Percentiles rank a stretch among this genome's conserved stretches.
phyloP scores from a whole-genome alignment of 2,113 vertebrate species.

The Ceyx margarethae region DNA sequence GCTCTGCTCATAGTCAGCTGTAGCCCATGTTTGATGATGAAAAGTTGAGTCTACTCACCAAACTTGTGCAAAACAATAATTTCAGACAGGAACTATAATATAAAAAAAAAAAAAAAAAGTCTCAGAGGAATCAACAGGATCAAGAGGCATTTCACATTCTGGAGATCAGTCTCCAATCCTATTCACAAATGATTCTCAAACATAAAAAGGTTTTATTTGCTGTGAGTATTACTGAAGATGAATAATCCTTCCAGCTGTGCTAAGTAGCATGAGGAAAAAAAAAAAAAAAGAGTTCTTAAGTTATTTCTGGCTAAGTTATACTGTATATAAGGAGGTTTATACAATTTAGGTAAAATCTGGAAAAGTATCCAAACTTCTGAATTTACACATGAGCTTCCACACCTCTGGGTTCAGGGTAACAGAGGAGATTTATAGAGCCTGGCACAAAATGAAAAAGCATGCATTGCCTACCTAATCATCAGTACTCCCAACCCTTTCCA shows the following conservation, averaged over 20 bases:
- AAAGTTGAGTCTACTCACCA: not conserved
- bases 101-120: not conserved
- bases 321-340: not conserved
- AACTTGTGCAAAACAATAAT: not conserved
- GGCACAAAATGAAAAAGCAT: conserved; percentile 48
- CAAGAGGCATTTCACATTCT: conserved; percentile 31
- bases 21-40: not conserved
- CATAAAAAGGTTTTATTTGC: conserved; percentile 15
- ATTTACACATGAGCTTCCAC: conserved; percentile 7
- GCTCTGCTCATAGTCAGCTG: not conserved
- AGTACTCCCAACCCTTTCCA: not conserved
- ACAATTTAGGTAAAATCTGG: conserved; percentile 32
- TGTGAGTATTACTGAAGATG: conserved; percentile 7
- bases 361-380: conserved; percentile 32
- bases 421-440: conserved; percentile 15
- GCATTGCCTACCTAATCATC: not conserved
- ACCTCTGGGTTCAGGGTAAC: conserved; percentile 10
- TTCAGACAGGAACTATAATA: not conserved
- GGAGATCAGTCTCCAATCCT: conserved; percentile 21
- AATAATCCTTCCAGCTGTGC: conserved; percentile 32
- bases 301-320: conserved; percentile 29
- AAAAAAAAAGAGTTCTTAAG: not conserved
- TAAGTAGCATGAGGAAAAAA: conserved; percentile 8
- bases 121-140: conserved; percentile 4
- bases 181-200: conserved; percentile 7